A percentile compares a stretch with the other conserved stretches of the same genome.
Conservation (phyloP, 2,888 invertebrate species). For the Chouioia cunea region DNA sequence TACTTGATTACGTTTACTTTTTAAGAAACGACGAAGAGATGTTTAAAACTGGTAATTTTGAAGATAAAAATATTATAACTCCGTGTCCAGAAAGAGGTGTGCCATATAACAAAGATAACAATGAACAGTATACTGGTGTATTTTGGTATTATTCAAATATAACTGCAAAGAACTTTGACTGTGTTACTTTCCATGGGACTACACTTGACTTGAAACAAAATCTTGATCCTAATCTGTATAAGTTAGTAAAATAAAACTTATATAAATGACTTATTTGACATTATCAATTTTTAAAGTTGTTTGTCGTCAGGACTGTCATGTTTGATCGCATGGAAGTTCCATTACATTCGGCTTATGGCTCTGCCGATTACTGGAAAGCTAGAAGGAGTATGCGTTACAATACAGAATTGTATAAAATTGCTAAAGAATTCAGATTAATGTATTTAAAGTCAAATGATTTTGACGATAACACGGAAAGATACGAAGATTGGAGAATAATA, state of each 20-base stretch:
- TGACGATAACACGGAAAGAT: slow-evolving; percentile 73
- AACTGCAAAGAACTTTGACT: slow-evolving; percentile 75
- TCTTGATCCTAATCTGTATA: slow-evolving; percentile 69
- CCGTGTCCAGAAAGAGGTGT: slow-evolving; percentile 43
- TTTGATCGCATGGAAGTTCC: slow-evolving; percentile 87
- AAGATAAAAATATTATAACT: slow-evolving; percentile 64
- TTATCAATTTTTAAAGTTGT: no score
- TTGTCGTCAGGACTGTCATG: slow-evolving; percentile 33
- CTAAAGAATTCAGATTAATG: slow-evolving; percentile 75
- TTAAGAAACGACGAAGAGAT: slow-evolving; percentile 89
- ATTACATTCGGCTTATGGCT: slow-evolving; percentile 89
- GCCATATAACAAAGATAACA: slow-evolving; percentile 61
- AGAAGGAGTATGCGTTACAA: slow-evolving; percentile 94
- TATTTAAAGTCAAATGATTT: slow-evolving; percentile 76
- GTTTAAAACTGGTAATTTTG: slow-evolving; percentile 84
- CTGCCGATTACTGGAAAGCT: slow-evolving; percentile 85
- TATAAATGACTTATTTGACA: not conserved
- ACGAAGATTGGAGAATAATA: slow-evolving; percentile 75
- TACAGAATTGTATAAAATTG: slow-evolving; percentile 75
- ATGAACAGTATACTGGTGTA: slow-evolving; percentile 68
- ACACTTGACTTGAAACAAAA: slow-evolving; percentile 76
- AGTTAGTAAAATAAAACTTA: slow-evolving; percentile 61
- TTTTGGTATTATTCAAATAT: slow-evolving; percentile 84
- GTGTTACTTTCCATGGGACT: slow-evolving; percentile 88
- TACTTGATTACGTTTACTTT: slow-evolving; percentile 83